Percentiles rank a stretch among this genome's conserved stretches.
Evolutionary conservation across 1,140 invertebrate genomes (phyloP).

Genomic region (Venturia canescens): DNA sequence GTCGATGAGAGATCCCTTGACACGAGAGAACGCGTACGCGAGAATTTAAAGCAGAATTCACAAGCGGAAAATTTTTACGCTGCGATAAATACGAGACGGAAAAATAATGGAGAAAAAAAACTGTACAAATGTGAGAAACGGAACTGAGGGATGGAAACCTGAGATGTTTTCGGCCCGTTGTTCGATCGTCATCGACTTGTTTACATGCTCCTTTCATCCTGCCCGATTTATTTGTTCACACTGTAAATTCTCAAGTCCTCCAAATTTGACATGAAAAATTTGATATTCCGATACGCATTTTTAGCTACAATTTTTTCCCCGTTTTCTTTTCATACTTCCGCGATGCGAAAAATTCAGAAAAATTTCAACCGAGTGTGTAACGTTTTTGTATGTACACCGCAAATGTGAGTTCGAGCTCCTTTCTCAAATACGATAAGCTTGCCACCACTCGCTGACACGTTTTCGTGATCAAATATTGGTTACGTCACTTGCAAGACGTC

Average conservation of each 20-base stretch:
- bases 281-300: no score
- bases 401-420: not conserved
- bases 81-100: not conserved
- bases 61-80: not conserved
- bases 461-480: constrained; percentile 14
- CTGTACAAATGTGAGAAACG: no score
- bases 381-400: not conserved
- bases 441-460: not conserved
- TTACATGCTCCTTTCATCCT: no score
- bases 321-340: no score
- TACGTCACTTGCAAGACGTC: constrained; percentile 7
- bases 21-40: not conserved
- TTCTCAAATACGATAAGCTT: not conserved
- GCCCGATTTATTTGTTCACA: no score
- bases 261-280: no score
- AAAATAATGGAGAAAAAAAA: no score
- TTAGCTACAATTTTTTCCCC: no score
- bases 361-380: not conserved
- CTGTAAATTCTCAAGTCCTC: no score
- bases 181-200: no score
- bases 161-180: no score
- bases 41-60: not conserved
- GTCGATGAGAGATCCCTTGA: not conserved
- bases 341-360: not conserved
- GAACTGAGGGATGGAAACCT: no score